Percentiles rank a stretch among this genome's conserved stretches.
These are phyloP conservation scores for Labeo calbasu DNA, from an alignment of 2,797 vertebrate genomes.

Conservation along the genomic window DNA sequence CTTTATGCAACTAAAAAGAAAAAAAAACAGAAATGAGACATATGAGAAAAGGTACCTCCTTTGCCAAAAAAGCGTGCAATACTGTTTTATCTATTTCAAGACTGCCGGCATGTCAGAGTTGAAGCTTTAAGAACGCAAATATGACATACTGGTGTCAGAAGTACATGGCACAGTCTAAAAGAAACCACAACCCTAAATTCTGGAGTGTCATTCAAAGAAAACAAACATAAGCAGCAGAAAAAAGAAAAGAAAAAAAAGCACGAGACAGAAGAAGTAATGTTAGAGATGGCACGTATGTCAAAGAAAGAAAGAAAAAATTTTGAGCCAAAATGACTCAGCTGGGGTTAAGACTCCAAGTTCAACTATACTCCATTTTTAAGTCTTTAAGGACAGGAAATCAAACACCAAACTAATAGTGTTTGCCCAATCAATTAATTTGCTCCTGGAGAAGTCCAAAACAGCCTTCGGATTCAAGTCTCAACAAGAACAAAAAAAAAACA, in stretches of 20 bases:
- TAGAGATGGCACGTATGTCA: conserved; percentile 66
- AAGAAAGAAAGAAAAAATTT: conserved; percentile 52
- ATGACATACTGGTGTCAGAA: not conserved
- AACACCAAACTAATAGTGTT: conserved; percentile 12
- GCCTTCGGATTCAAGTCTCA: conserved; percentile 43
- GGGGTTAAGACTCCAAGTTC: conserved; percentile 39
- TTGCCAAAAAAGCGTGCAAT: conserved; percentile 7
- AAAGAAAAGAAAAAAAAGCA: not conserved
- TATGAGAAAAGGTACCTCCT: not conserved
- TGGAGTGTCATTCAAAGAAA: conserved; percentile 34
- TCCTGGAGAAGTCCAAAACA: conserved; percentile 46
- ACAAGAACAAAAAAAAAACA: conserved; percentile 4
- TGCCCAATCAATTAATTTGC: conserved; percentile 17
- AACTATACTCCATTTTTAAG: conserved; percentile 46
- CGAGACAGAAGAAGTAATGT: conserved; percentile 4
- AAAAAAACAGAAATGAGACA: not conserved
- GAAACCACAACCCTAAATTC: conserved; percentile 8
- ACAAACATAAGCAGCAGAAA: conserved; percentile 15
- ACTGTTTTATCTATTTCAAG: conserved; percentile 11
- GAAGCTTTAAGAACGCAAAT: conserved; percentile 8
- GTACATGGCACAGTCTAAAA: conserved; percentile 22
- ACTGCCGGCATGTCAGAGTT: not conserved
- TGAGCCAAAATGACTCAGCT: conserved; percentile 38
- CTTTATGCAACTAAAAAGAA: not conserved
- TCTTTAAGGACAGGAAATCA: conserved; percentile 12